phyloP scores from a whole-genome alignment of 2,113 vertebrate genomes.

The Myodes glareolus region DNA sequence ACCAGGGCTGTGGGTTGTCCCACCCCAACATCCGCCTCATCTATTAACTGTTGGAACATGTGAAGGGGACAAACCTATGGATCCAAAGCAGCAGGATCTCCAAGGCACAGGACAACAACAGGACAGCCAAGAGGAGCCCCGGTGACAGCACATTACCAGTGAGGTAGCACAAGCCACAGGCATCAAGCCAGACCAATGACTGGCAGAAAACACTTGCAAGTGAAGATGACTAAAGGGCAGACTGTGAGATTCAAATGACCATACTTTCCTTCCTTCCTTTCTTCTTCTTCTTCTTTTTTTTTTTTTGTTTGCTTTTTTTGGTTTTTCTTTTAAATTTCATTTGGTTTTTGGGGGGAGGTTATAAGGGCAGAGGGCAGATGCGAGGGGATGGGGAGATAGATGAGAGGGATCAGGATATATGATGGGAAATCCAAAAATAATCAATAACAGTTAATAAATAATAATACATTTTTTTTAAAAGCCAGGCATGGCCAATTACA shows the following conservation, averaged over 20 bases:
- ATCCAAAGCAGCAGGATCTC: neutral
- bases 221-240: neutral
- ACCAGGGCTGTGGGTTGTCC: neutral
- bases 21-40: neutral
- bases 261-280: neutral
- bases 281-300: neutral
- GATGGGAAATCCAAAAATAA: neutral
- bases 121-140: neutral
- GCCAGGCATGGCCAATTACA: neutral
- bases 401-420: neutral
- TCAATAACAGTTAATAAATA: neutral
- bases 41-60: neutral
- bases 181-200: neutral
- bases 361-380: neutral
- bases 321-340: too few relatives aligned
- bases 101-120: neutral
- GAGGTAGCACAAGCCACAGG: neutral
- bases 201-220: neutral
- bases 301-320: too few relatives aligned
- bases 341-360: neutral
- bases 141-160: neutral
- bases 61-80: neutral
- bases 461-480: neutral
- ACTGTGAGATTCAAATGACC: neutral
- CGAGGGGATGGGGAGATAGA: neutral